Evolutionary conservation across 2,113 vertebrate species (phyloP).

Genomic region (Sclerurus mexicanus): DNA sequence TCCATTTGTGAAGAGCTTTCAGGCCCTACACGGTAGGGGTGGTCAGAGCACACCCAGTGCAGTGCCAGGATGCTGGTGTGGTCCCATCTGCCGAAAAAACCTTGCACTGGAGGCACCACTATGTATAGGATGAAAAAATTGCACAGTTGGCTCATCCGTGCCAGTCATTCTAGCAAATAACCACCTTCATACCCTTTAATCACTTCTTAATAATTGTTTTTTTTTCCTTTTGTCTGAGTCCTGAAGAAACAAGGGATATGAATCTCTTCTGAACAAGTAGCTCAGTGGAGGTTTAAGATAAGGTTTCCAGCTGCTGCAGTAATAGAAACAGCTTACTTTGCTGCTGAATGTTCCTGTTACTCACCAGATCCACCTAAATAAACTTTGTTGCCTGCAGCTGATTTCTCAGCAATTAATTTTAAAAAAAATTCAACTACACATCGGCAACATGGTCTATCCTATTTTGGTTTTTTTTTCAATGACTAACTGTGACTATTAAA

Average conservation of each 20-base stretch:
- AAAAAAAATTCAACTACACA: neutral
- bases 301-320: neutral
- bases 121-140: neutral
- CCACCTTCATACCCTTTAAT: neutral
- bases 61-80: neutral
- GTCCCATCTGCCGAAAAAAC: neutral
- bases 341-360: neutral
- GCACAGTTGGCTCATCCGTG: neutral
- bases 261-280: neutral
- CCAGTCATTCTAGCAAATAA: neutral
- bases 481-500: neutral
- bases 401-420: neutral
- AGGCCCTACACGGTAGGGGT: accelerated
- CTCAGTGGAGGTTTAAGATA: neutral
- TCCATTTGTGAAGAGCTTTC: neutral
- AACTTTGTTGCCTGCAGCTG: neutral
- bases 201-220: neutral
- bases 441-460: neutral
- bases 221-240: neutral
- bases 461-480: neutral
- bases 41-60: neutral
- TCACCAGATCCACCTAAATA: neutral
- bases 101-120: neutral
- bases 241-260: neutral
- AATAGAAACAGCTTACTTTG: neutral